phyloP scores from a whole-genome alignment of 2,797 vertebrate genomes.

The Phoxinus dragarum region DNA sequence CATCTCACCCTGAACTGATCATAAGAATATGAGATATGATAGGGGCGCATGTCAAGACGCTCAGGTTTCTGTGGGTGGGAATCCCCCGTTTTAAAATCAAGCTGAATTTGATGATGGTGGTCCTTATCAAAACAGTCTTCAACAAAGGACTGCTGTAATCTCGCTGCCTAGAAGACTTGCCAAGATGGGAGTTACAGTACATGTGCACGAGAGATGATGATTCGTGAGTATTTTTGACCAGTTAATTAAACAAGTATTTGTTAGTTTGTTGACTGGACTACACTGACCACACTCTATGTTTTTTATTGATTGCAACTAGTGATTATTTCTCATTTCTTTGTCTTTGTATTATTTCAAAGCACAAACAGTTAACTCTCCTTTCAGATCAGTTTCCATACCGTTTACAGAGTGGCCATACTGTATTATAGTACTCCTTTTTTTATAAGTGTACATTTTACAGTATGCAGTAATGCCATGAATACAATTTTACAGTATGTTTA shows the following conservation, averaged over 20 bases:
- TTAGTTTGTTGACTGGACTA: background rate
- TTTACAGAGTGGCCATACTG: background rate
- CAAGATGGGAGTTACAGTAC: too few species aligned
- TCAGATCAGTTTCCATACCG: background rate
- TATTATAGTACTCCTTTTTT: background rate
- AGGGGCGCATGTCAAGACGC: background rate
- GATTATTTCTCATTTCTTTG: background rate
- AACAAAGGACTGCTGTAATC: conserved; percentile 13
- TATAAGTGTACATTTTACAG: background rate
- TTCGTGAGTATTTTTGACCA: background rate
- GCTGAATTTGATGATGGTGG: background rate
- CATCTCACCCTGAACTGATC: conserved; percentile 3
- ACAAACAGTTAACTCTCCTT: background rate
- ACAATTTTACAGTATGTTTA: background rate
- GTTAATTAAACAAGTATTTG: background rate
- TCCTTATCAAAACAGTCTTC: conserved; percentile 11
- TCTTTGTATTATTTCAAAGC: background rate
- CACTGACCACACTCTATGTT: background rate
- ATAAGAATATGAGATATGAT: conserved; percentile 16
- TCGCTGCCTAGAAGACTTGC: background rate
- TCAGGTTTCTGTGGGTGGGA: conserved; percentile 14
- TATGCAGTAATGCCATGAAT: background rate
- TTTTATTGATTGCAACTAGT: background rate
- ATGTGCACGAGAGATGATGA: background rate
- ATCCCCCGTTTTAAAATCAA: conserved; percentile 4